Evolutionary conservation across 2,113 vertebrate species (phyloP), one percentile per base, ranked within the genome.

Genomic region (Murina feae): DNA sequence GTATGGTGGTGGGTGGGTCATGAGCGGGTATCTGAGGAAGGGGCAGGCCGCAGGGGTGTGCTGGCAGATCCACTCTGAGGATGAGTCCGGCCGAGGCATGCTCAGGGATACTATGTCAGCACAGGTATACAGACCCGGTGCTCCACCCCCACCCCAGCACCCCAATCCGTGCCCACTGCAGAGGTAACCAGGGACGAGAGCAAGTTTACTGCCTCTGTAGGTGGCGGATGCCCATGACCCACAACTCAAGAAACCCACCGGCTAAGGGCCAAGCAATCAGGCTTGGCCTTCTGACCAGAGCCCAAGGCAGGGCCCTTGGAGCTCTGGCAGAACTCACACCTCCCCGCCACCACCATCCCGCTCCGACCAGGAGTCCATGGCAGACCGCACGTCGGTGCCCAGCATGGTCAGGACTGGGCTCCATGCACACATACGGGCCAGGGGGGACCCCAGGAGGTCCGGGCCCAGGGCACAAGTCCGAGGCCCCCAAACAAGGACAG

Each of bases 401-500:
- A 28, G 95, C 66, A 86, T 63, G 84, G 86, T 85, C 84, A 28
- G 93, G 78, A 94, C 93, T 10, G 20, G 63, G 91, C 96, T 65
- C 69, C 89, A 39, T 21, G 23, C 16, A 3, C 25, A 47, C 63
- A 78, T 0, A 42, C 75, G 30, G 88, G 25, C 89, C 14, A 10
- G 78, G 68, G 51, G 89, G 85, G 16, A 0, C 39, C 91, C 75
- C 86, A 76, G 63, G 65, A 94, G 97, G 97, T 93, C 97, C 93
- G 95, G 58, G 75, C 44, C 86, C 97, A 76, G 87, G 81, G 55
- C 78, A 16, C 30, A 42, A 79, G 30, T 80, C 94, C 3, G 76
- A 96, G 84, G 84, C 66, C 14, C 75, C n/a, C 8, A 3, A 96
- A 98, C 97, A 98, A 98, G 97, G 92, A 76, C 1, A 0, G 83